Percentiles rank a stretch among this genome's conserved stretches.
Conservation (phyloP, 2,113 vertebrate species). For the Cinclus mexicanus region DNA sequence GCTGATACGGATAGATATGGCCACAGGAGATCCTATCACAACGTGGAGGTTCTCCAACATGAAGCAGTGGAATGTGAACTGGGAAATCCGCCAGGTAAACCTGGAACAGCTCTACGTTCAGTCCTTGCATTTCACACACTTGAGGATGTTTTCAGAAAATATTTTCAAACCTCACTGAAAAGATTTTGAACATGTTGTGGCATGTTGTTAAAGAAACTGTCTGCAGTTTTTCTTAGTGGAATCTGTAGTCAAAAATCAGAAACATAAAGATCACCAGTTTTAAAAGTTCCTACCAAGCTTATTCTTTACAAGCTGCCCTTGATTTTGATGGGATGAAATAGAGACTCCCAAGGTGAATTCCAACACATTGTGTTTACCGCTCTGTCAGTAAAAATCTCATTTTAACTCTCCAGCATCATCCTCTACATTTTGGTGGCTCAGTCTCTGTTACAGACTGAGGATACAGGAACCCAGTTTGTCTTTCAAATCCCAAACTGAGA, state of each 20-base stretch:
- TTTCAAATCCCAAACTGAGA: not conserved
- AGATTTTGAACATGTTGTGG: not conserved
- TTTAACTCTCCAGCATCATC: not conserved
- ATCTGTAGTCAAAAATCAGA: not conserved
- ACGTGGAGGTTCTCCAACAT: conserved; percentile 97
- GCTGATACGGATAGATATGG: conserved; percentile 90
- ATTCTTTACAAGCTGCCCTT: not conserved
- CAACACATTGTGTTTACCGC: not conserved
- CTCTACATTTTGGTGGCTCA: not conserved
- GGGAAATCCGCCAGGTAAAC: conserved; percentile 95
- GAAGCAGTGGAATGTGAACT: conserved; percentile 99
- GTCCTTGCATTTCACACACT: not conserved
- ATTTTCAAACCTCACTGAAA: not conserved
- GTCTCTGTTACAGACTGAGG: not conserved
- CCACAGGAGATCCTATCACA: conserved; percentile 86
- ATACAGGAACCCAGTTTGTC: not conserved
- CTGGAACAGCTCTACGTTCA: not conserved
- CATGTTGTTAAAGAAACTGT: not conserved
- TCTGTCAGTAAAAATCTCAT: not conserved
- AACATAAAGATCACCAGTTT: not conserved
- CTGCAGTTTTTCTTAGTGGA: not conserved
- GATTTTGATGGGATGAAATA: not conserved
- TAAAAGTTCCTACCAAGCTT: not conserved
- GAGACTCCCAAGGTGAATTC: not conserved
- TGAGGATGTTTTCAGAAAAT: not conserved